phyloP scores from a whole-genome alignment of 2,797 vertebrate species.

The Falco berigora region DNA sequence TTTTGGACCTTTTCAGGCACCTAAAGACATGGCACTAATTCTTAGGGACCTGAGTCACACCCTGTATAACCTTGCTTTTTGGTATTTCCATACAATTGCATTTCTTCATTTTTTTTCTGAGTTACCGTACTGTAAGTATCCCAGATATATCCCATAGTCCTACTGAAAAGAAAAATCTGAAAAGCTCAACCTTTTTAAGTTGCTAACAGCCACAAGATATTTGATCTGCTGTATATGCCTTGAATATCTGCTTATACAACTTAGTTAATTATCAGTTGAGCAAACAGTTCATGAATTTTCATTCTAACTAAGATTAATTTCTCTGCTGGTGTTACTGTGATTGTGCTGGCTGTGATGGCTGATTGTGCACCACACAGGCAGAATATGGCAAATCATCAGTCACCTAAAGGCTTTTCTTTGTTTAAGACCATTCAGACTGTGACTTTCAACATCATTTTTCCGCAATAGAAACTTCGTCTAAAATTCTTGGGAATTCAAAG shows the following conservation, averaged over 20 bases:
- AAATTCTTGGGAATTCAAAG: conserved; percentile 46
- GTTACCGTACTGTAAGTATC: background rate
- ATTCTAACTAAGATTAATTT: conserved; percentile 39
- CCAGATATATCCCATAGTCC: background rate
- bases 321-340: background rate
- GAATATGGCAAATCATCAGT: conserved; percentile 35
- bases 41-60: background rate
- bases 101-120: background rate
- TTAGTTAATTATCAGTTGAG: conserved; percentile 33
- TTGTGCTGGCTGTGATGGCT: background rate
- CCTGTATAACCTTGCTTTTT: background rate
- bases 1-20: background rate
- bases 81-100: background rate
- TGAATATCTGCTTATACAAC: background rate
- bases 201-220: background rate
- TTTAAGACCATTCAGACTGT: conserved; percentile 35
- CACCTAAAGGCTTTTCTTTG: conserved; percentile 48
- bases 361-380: background rate
- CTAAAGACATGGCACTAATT: background rate
- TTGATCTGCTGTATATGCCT: background rate
- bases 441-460: conserved; percentile 55
- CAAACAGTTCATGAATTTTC: conserved; percentile 47
- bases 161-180: background rate
- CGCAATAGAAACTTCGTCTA: conserved; percentile 46
- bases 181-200: background rate